Conservation (phyloP, 2,797 vertebrate species). For the Pogonophryne albipinna region DNA sequence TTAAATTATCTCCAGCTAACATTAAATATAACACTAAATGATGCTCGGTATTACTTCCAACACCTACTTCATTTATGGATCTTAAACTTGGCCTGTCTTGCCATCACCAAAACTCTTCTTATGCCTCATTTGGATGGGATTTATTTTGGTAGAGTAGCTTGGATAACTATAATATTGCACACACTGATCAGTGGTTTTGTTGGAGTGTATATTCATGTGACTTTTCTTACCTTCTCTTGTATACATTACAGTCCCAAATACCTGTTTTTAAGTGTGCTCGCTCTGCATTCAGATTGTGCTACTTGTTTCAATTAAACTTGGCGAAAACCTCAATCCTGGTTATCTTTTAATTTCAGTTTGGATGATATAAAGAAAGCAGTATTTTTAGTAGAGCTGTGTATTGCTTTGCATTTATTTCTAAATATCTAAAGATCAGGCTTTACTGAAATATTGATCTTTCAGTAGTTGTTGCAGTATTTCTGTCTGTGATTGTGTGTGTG, state of each 20-base stretch:
- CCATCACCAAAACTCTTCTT: conserved; percentile 14
- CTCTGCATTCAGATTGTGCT: background rate
- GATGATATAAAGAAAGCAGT: background rate
- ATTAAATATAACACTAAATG: conserved; percentile 9
- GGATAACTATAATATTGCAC: conserved; percentile 8
- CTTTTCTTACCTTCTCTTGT: background rate
- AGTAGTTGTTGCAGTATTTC: conserved; percentile 1
- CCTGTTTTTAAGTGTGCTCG: background rate
- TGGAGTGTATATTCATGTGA: conserved; percentile 9
- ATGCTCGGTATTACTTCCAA: conserved; percentile 1
- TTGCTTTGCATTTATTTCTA: conserved; percentile 24
- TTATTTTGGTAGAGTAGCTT: conserved; percentile 3
- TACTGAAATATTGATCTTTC: conserved; percentile 34
- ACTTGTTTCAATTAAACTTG: conserved; percentile 1
- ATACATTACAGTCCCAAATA: conserved; percentile 10
- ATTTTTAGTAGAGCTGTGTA: background rate
- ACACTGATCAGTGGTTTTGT: conserved; percentile 13
- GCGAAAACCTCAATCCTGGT: background rate
- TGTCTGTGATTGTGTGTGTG: background rate
- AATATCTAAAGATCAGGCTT: conserved; percentile 44
- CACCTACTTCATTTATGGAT: background rate
- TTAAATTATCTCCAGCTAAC: conserved; percentile 5
- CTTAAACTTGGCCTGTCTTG: conserved; percentile 1
- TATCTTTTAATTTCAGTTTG: conserved; percentile 1
- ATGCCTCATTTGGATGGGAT: conserved; percentile 22